A percentile compares a stretch with the other conserved stretches of the same genome.
Conservation (phyloP, 2,888 invertebrate genomes). For the Drosophila nr. perissopoda region DNA sequence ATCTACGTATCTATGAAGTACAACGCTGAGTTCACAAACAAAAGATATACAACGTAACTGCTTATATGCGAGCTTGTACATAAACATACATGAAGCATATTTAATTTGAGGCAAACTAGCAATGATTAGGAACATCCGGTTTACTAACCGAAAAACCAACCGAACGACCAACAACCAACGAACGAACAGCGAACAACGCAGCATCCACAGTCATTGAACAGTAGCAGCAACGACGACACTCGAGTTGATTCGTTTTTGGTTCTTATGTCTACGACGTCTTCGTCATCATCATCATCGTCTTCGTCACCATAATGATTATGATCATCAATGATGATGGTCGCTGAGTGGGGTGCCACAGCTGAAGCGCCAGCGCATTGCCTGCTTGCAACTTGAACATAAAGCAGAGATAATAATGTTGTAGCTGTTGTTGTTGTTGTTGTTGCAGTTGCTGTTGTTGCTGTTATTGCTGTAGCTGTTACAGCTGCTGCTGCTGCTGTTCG, state of each 20-base stretch:
- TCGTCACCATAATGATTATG: conserved; percentile 23
- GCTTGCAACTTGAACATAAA: conserved; percentile 60
- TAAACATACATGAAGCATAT: conserved; percentile 69
- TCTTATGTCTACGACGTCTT: conserved; percentile 66
- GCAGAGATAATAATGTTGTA: conserved; percentile 78
- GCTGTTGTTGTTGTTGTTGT: conserved; percentile 53
- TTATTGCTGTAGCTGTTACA: conserved; percentile 35
- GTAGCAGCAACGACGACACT: conserved; percentile 68
- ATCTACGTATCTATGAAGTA: conserved; percentile 62
- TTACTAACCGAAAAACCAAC: conserved; percentile 84
- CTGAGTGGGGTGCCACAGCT: conserved; percentile 69
- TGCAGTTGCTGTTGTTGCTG: conserved; percentile 18
- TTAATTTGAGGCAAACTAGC: conserved; percentile 85
- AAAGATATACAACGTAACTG: conserved; percentile 65
- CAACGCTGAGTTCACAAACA: conserved; percentile 64
- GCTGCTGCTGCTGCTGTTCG: conserved; percentile 37
- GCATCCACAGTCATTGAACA: conserved; percentile 70
- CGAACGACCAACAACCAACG: conserved; percentile 37
- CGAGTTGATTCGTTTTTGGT: conserved; percentile 74
- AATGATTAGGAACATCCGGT: conserved; percentile 85
- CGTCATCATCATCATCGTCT: conserved; percentile 12
- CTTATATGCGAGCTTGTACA: conserved; percentile 18
- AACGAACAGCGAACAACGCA: conserved; percentile 46
- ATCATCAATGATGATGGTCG: conserved; percentile 38
- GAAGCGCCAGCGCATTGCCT: conserved; percentile 71